Base-by-base conservation (phyloP, 30 jellyfish, hydroid and myxozoan genomes). In the Mastigias papua region DNA sequence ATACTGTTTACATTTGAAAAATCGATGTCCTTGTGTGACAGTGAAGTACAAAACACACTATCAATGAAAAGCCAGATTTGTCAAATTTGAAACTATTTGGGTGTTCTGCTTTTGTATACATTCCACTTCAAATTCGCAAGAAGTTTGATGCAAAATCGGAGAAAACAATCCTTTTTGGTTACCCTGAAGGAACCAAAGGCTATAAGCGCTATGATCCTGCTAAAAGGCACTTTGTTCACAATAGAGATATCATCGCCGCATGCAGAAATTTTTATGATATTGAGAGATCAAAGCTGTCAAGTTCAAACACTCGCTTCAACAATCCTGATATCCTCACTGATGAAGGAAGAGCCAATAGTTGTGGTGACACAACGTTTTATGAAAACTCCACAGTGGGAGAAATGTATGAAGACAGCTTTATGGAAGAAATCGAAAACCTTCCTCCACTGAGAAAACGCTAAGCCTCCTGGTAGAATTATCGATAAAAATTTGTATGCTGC, bases 1-100 rank as follows among this genome's bases (percentile, higher is more conserved):
- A 48, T 28, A 76, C 88, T 16, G 88, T 80, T 16, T 76, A 4
- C 50, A 76, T 48, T n/a, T 48, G 23, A 80, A 54, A 19, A 42
- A 76, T 76, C 79, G 79, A 67, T 21, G 79, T 46, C 60, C 60
- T 16, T 6, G 13, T 8, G 16, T 16, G 16, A 6, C 60, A 46
- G 8, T 46, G 16, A 46, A 46, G 60, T 8, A 46, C 60, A 46
- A 46, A 46, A 46, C 60, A 46, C 60, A 8, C 16, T 46, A 6
- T 46, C 13, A 46, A 16, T 46, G 60, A 16, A 16, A 46, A 46
- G 16, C 60, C 60, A 16, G 16, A 46, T 46, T 8, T 46, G 8
- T 46, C 60, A 6, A 8, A 46, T 16, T 46, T 46, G 16, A 8
- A 16, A 46, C 13, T 46, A 6, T 46, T 46, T 46, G 60, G 60